phyloP scores from a whole-genome alignment of 2,888 invertebrate genomes.

The Exocentrus adspersus region DNA sequence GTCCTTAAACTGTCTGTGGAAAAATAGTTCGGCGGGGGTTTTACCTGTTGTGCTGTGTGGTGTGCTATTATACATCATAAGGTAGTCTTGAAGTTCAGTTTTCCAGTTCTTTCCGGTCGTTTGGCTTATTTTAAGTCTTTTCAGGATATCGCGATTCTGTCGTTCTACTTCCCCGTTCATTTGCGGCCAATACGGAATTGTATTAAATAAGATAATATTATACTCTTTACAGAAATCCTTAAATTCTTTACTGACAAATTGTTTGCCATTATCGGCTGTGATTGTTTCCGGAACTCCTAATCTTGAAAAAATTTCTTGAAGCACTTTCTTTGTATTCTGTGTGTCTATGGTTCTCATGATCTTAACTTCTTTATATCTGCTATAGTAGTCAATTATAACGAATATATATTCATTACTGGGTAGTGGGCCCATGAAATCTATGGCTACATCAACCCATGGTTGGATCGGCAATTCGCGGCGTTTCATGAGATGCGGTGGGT shows the following conservation, averaged over 20 bases:
- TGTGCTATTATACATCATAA: too few relatives aligned
- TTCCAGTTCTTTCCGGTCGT: constrained; percentile 38
- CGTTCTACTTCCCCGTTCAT: constrained; percentile 47
- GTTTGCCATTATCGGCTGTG: constrained; percentile 44
- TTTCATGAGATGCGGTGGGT: constrained; percentile 36
- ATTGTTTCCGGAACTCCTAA: constrained; percentile 35
- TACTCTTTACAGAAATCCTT: constrained; percentile 18
- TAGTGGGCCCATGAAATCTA: constrained; percentile 49
- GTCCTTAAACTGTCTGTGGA: too few relatives aligned
- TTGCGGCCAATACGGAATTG: constrained; percentile 46
- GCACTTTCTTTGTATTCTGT: constrained; percentile 31
- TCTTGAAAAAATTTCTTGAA: constrained; percentile 42
- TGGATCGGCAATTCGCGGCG: constrained; percentile 37
- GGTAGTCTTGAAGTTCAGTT: too few relatives aligned
- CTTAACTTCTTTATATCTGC: not conserved
- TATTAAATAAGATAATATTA: constrained; percentile 33
- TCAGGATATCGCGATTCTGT: constrained; percentile 48
- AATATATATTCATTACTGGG: constrained; percentile 41
- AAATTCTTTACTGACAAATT: constrained; percentile 39
- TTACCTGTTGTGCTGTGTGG: not conserved
- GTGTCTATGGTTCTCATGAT: constrained; percentile 24
- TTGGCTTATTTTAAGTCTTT: constrained; percentile 46
- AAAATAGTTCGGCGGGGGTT: not conserved
- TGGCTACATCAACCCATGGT: constrained; percentile 43
- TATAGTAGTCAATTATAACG: constrained; percentile 49